A percentile compares a stretch with the other conserved stretches of the same genome.
Conservation (phyloP, 2,888 invertebrate species). For the Branchinecta sandiegonensis region DNA sequence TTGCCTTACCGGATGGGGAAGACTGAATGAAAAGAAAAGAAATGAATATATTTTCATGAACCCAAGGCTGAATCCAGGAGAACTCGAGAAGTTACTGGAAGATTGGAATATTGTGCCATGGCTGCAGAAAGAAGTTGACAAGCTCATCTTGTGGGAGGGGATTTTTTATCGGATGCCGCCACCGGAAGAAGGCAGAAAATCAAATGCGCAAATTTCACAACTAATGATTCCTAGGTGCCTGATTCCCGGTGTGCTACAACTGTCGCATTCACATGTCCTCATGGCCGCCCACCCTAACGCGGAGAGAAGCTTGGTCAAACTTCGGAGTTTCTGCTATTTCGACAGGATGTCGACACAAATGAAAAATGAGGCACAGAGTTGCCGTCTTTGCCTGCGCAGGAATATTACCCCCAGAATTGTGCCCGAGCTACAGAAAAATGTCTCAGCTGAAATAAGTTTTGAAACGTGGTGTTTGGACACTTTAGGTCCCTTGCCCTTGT, state of each 20-base stretch:
- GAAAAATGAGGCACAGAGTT: no score
- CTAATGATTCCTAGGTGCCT: conserved; percentile 4
- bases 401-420: no score
- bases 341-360: no score
- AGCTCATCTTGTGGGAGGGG: no score
- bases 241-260: conserved; percentile 1
- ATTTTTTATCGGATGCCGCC: conserved; percentile 13
- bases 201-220: conserved; percentile 10
- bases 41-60: conserved; percentile 4
- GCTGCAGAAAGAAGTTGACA: conserved; percentile 11
- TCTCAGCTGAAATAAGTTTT: no score
- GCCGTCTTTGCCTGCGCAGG: no score
- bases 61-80: background rate
- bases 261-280: conserved; percentile 11
- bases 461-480: no score
- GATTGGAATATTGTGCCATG: conserved; percentile 7
- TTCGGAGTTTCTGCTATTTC: no score
- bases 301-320: no score
- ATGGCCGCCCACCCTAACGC: no score
- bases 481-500: no score
- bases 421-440: no score
- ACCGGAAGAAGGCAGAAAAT: conserved; percentile 8
- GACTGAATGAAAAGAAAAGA: background rate
- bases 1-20: background rate
- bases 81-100: conserved; percentile 10